A percentile compares a stretch with the other conserved stretches of the same genome.
These are phyloP conservation scores for Sesamia inferens DNA, from an alignment of 2,888 invertebrate species.

Conservation along the genomic window DNA sequence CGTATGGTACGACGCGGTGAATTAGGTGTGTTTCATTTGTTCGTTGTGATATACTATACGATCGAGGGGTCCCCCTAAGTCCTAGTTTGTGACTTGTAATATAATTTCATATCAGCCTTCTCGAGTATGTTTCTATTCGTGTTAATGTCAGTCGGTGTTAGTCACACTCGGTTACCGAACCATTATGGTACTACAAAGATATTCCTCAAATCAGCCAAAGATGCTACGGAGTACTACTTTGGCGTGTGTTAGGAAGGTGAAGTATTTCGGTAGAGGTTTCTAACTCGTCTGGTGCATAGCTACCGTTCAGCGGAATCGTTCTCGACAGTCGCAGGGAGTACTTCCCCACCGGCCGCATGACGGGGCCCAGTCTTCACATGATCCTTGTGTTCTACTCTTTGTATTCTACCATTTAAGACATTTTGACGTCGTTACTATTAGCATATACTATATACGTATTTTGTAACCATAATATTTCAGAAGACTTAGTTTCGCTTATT, in stretches of 20 bases:
- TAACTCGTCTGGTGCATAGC: constrained; percentile 1
- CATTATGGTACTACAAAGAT: background rate
- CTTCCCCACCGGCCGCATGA: background rate
- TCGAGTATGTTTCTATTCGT: constrained; percentile 52
- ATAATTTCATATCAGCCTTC: constrained; percentile 22
- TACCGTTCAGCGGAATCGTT: background rate
- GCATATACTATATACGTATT: constrained; percentile 17
- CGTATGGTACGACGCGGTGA: background rate
- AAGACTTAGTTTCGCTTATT: constrained; percentile 26
- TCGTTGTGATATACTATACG: too few species aligned
- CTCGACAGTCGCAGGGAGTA: background rate
- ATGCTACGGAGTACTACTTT: background rate
- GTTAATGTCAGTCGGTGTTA: constrained; percentile 7
- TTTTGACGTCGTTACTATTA: constrained; percentile 47
- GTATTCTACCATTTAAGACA: constrained; percentile 18
- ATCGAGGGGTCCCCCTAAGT: constrained; percentile 22
- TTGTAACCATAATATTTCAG: constrained; percentile 12
- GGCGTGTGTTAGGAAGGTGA: background rate
- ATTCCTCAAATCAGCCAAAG: background rate
- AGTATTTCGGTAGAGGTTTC: background rate
- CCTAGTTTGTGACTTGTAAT: constrained; percentile 14
- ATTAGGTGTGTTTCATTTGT: too few species aligned
- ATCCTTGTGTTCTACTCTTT: constrained; percentile 26
- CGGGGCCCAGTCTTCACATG: background rate
- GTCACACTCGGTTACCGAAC: background rate